Conservation (phyloP, 1,140 invertebrate species). For the Drosophila punjabiensis region DNA sequence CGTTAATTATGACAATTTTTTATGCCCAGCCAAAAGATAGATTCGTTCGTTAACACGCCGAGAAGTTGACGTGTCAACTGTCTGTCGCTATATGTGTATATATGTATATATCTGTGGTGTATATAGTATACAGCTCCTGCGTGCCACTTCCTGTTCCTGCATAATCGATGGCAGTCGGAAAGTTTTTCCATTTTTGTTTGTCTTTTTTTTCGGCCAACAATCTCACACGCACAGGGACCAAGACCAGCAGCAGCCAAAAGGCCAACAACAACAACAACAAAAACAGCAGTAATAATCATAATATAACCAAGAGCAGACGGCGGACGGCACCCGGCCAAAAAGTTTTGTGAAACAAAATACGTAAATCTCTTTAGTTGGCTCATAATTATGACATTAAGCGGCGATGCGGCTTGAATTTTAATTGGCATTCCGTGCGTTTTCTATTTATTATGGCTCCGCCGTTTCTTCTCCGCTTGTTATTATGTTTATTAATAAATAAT, state of each 20-base stretch:
- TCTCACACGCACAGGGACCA: conserved; percentile 53
- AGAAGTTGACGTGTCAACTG: conserved; percentile 63
- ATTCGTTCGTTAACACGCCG: conserved; percentile 62
- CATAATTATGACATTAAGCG: conserved; percentile 83
- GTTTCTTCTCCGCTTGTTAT: conserved; percentile 41
- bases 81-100: conserved; percentile 32
- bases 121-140: conserved; percentile 11
- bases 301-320: conserved; percentile 40
- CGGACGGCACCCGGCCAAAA: conserved; percentile 48
- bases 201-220: conserved; percentile 36
- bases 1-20: conserved; percentile 72
- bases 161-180: conserved; percentile 69
- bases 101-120: neutral
- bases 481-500: conserved; percentile 83
- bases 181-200: conserved; percentile 11
- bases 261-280: conserved; percentile 5
- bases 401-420: conserved; percentile 81
- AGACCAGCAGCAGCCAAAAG: conserved; percentile 17
- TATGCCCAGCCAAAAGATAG: conserved; percentile 34
- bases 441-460: conserved; percentile 29
- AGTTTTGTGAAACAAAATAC: conserved; percentile 77
- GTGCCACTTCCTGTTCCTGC: conserved; percentile 53
- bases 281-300: conserved; percentile 36
- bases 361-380: conserved; percentile 84
- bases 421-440: conserved; percentile 65